Percentiles rank a stretch among this genome's conserved stretches.
phyloP scores from a whole-genome alignment of 2,888 invertebrate genomes.

The Athrips mouffetella region DNA sequence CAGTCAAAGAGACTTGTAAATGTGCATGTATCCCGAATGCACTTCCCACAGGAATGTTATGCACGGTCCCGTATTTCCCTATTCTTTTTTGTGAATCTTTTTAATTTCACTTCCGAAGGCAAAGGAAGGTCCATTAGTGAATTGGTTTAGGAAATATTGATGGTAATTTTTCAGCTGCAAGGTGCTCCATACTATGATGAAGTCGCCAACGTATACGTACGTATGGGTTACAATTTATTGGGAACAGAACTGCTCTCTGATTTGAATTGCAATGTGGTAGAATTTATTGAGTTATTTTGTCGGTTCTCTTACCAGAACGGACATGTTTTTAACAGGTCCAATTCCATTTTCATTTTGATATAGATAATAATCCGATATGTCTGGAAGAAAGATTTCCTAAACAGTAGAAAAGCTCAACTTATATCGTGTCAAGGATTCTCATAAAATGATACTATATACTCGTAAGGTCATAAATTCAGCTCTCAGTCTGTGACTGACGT shows the following conservation, averaged over 20 bases:
- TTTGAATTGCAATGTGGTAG: background rate
- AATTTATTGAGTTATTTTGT: background rate
- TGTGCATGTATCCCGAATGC: conserved; percentile 76
- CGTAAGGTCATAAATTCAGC: conserved; percentile 3
- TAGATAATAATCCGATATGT: too few species aligned
- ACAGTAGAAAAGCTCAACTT: background rate
- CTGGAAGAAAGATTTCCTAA: background rate
- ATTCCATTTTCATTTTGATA: background rate
- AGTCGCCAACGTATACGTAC: background rate
- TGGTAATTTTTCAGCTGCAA: conserved; percentile 29
- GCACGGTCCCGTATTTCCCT: conserved; percentile 59
- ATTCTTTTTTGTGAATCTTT: conserved; percentile 50
- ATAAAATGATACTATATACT: conserved; percentile 1
- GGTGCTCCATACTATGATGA: conserved; percentile 13
- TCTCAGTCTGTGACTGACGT: conserved; percentile 1
- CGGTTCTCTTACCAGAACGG: too few species aligned
- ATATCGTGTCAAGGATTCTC: background rate
- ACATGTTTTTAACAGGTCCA: too few species aligned
- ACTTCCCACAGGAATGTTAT: conserved; percentile 72
- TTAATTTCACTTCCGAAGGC: conserved; percentile 53
- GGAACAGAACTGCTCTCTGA: too few species aligned
- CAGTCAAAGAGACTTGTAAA: conserved; percentile 48
- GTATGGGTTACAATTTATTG: too few species aligned
- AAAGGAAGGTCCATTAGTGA: conserved; percentile 64
- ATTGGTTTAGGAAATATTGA: conserved; percentile 58